phyloP scores from a whole-genome alignment of 2,888 invertebrate species.

The Scaptomyza caliginosa region DNA sequence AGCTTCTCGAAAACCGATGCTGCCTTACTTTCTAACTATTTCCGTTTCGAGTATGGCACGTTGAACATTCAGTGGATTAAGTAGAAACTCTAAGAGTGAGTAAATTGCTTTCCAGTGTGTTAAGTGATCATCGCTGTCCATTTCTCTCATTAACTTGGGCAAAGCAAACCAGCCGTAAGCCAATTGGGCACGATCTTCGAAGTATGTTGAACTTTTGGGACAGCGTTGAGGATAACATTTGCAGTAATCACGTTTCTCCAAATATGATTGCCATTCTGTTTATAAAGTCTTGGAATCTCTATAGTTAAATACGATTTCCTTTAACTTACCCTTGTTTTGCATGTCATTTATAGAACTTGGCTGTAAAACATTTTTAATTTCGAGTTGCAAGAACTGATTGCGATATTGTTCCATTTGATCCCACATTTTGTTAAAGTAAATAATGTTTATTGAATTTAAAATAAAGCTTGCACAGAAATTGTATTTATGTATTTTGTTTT shows the following conservation, averaged over 20 bases:
- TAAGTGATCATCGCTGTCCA: slow-evolving; percentile 62
- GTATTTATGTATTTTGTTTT: neutral
- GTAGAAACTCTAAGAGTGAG: slow-evolving; percentile 72
- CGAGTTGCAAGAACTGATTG: slow-evolving; percentile 75
- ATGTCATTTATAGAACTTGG: slow-evolving; percentile 50
- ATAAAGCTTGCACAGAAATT: neutral
- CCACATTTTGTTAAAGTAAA: slow-evolving; percentile 70
- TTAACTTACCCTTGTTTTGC: slow-evolving; percentile 42
- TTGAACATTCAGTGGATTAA: slow-evolving; percentile 73
- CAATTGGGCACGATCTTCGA: slow-evolving; percentile 68
- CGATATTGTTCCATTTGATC: slow-evolving; percentile 70
- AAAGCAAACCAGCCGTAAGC: slow-evolving; percentile 78
- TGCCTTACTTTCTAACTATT: slow-evolving; percentile 75
- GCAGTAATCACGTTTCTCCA: slow-evolving; percentile 41
- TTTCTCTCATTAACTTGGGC: slow-evolving; percentile 75
- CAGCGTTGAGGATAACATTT: slow-evolving; percentile 30
- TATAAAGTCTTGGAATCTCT: neutral
- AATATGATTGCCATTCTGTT: slow-evolving; percentile 40
- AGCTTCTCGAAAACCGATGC: neutral
- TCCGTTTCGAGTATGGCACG: slow-evolving; percentile 73
- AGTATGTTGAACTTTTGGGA: slow-evolving; percentile 54
- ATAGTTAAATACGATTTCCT: neutral
- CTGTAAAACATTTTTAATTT: slow-evolving; percentile 51
- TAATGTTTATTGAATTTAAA: neutral
- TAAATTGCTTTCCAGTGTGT: slow-evolving; percentile 74